Evolutionary conservation across 2,113 vertebrate genomes (phyloP).

Genomic region (Microcebus ravelobensis): DNA sequence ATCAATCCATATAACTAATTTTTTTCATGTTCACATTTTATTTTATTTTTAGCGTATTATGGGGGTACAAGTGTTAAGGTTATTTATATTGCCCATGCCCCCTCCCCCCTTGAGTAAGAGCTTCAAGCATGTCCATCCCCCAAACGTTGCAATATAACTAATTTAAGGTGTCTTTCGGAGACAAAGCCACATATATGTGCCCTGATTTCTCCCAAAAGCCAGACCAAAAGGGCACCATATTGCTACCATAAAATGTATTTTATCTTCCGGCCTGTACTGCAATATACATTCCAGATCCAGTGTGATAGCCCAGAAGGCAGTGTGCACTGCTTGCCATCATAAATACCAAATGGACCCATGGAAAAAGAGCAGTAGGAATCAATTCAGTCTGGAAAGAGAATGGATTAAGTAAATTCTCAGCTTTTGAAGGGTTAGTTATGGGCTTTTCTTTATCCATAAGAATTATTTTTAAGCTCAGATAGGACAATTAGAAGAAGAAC

Average conservation of each 20-base stretch:
- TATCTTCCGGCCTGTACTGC: not conserved
- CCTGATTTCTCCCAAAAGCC: slow-evolving; percentile 32
- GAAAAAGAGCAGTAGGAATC: not conserved
- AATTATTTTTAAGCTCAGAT: not conserved
- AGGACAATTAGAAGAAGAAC: not conserved
- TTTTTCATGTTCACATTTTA: too few relatives aligned
- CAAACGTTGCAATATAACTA: not conserved
- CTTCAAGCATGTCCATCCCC: too few relatives aligned
- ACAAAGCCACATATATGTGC: not conserved
- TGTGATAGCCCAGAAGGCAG: not conserved
- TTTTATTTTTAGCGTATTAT: too few relatives aligned
- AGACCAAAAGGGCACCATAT: slow-evolving; percentile 26
- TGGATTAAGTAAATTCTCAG: not conserved
- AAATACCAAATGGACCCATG: not conserved
- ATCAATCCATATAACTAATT: slow-evolving; percentile 18
- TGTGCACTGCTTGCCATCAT: not conserved
- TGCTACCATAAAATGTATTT: not conserved
- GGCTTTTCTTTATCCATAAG: not conserved
- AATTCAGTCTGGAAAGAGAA: not conserved
- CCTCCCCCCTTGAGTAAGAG: too few relatives aligned
- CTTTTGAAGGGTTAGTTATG: not conserved
- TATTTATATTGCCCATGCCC: too few relatives aligned
- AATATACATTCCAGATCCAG: not conserved
- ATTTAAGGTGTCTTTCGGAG: not conserved
- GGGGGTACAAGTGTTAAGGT: too few relatives aligned